These are phyloP conservation scores for Cerastoderma edule DNA, from an alignment of 2,888 invertebrate genomes.

Conservation along the genomic window DNA sequence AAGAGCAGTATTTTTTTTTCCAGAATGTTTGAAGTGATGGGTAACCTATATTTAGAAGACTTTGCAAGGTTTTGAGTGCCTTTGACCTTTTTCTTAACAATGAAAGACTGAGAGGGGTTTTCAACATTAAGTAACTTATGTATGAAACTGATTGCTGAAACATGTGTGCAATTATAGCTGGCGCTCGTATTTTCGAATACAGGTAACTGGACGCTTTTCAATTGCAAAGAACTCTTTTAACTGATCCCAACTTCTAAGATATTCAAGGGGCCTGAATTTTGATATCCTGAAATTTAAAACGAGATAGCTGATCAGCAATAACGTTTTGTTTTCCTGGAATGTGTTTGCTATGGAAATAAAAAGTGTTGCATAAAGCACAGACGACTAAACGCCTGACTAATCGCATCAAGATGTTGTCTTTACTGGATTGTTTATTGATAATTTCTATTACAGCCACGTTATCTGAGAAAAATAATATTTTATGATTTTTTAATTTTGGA, in stretches of 20 bases:
- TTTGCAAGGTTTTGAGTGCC: background rate
- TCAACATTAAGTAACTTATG: background rate
- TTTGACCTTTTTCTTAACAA: background rate
- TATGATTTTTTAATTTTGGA: too few relatives aligned
- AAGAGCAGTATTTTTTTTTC: background rate
- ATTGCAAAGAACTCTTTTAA: too few relatives aligned
- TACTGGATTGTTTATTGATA: too few relatives aligned
- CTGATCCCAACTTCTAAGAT: too few relatives aligned
- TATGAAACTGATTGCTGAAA: background rate
- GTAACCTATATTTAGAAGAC: background rate
- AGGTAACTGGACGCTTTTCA: too few relatives aligned
- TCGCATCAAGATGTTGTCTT: background rate
- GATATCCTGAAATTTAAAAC: background rate
- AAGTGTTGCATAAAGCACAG: background rate
- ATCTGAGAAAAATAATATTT: too few relatives aligned
- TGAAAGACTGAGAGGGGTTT: background rate
- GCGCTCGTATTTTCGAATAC: too few relatives aligned
- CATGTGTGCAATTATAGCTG: background rate
- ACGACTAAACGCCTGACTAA: background rate
- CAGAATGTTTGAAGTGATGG: background rate
- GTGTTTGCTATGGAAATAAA: background rate
- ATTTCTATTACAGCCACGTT: too few relatives aligned
- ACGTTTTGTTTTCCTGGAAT: background rate
- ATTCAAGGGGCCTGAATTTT: background rate
- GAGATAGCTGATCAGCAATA: too few relatives aligned